Evolutionary conservation across 2,888 invertebrate species (phyloP).

Genomic region (Caenorhabditis sp.): DNA sequence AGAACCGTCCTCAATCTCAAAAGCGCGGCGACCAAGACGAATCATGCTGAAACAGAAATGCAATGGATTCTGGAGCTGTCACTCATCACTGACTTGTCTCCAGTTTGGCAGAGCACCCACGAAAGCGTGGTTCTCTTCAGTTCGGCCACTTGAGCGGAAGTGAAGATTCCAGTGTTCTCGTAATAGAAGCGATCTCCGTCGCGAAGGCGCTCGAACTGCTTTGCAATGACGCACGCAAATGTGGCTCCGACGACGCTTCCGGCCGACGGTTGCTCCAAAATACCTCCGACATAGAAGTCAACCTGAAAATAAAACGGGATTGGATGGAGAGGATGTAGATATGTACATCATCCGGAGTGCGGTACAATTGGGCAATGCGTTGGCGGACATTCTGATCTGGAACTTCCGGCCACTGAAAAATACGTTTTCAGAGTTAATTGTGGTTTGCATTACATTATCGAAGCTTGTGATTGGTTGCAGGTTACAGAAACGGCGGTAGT

Average conservation of each 20-base stretch:
- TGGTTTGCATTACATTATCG: slow-evolving; percentile 78
- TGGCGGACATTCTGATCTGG: slow-evolving; percentile 69
- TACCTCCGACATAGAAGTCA: slow-evolving; percentile 81
- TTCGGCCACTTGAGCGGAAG: slow-evolving; percentile 65
- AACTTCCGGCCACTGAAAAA: slow-evolving; percentile 72
- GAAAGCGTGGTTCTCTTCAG: slow-evolving; percentile 58
- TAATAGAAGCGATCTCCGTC: slow-evolving; percentile 70
- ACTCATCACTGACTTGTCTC: slow-evolving; percentile 61
- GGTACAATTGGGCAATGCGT: slow-evolving; percentile 70
- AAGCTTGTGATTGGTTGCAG: slow-evolving; percentile 84
- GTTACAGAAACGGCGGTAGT: slow-evolving; percentile 90
- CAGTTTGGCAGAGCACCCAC: slow-evolving; percentile 65
- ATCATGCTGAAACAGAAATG: slow-evolving; percentile 52
- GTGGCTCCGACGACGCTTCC: slow-evolving; percentile 81
- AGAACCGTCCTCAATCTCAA: slow-evolving; percentile 61
- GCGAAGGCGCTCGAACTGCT: slow-evolving; percentile 80
- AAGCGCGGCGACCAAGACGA: slow-evolving; percentile 56
- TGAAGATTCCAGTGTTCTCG: slow-evolving; percentile 71
- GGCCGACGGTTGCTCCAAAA: slow-evolving; percentile 80
- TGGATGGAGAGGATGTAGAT: not conserved
- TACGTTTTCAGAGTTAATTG: not conserved
- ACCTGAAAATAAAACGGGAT: slow-evolving; percentile 64
- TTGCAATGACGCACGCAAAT: slow-evolving; percentile 81
- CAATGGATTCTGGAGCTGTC: not conserved
- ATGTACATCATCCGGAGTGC: slow-evolving; percentile 58